These are phyloP conservation scores for Hippocampus kuda DNA, from an alignment of 2,797 vertebrate genomes.

Conservation along the genomic window DNA sequence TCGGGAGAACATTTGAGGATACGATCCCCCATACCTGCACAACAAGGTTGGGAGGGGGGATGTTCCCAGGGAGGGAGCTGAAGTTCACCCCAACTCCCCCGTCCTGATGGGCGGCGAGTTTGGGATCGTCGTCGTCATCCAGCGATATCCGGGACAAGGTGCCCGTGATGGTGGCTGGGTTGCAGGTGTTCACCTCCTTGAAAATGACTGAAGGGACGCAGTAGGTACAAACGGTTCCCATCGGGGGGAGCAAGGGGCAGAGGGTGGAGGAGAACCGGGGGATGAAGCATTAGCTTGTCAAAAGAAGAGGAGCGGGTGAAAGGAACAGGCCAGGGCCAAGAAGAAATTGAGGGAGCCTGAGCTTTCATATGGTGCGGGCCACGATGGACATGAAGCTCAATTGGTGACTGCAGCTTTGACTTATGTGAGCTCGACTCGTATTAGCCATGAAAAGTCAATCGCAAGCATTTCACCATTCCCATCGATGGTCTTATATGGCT, in stretches of 20 bases:
- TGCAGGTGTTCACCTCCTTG: conserved; percentile 96
- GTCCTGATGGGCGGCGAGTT: conserved; percentile 82
- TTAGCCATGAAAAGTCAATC: conserved; percentile 3
- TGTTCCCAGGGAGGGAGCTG: conserved; percentile 87
- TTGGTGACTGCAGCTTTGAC: neutral
- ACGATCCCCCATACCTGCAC: conserved; percentile 62
- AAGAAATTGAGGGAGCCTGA: conserved; percentile 12
- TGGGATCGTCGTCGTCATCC: conserved; percentile 93
- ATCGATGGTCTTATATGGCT: neutral
- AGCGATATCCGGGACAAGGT: conserved; percentile 93
- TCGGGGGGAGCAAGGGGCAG: conserved; percentile 1
- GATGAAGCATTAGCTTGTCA: conserved; percentile 4
- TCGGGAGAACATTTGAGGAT: neutral
- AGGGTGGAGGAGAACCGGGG: neutral
- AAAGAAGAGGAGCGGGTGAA: conserved; percentile 5
- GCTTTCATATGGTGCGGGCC: conserved; percentile 2
- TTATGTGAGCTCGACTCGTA: neutral
- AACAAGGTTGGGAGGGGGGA: conserved; percentile 82
- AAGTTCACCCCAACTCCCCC: conserved; percentile 83
- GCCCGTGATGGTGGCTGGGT: conserved; percentile 93
- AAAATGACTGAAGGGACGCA: conserved; percentile 77
- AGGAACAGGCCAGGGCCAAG: neutral
- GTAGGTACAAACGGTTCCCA: conserved; percentile 2
- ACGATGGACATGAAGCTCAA: too few species aligned
- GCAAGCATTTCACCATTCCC: conserved; percentile 22